These are phyloP conservation scores for Tyto alba DNA, from an alignment of 2,113 vertebrate genomes.

Conservation along the genomic window DNA sequence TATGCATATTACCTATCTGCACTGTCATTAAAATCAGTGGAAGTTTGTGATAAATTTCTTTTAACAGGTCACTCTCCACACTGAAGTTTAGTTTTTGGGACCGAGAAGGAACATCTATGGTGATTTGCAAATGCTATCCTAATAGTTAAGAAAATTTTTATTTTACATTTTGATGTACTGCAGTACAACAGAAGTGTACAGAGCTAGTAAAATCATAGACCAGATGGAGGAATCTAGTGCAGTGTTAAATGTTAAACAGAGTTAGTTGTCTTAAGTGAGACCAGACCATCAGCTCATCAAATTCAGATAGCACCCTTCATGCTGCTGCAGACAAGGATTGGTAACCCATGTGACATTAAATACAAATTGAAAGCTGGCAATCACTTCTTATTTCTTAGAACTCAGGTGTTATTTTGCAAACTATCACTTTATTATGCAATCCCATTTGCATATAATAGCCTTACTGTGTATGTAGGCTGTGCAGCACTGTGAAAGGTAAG, in stretches of 20 bases:
- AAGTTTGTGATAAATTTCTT: neutral
- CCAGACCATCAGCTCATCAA: neutral
- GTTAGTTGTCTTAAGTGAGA: neutral
- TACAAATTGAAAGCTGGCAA: neutral
- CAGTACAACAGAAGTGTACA: neutral
- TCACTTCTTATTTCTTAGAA: neutral
- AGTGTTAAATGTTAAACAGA: neutral
- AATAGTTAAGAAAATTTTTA: neutral
- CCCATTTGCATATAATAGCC: neutral
- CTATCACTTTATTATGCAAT: neutral
- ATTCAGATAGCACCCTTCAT: neutral
- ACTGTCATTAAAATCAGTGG: neutral
- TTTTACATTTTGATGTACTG: neutral
- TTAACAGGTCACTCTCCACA: neutral
- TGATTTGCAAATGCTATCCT: neutral
- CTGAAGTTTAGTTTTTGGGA: neutral
- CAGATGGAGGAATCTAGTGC: neutral
- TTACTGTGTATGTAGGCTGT: neutral
- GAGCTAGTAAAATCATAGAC: neutral
- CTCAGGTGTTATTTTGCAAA: neutral
- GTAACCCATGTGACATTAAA: neutral
- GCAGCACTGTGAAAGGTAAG: neutral
- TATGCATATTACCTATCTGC: neutral
- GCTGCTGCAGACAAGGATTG: neutral
- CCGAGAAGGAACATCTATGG: neutral